These are phyloP conservation scores for Probaryconus sp. DNA, from an alignment of 1,140 invertebrate genomes.

Conservation along the genomic window DNA sequence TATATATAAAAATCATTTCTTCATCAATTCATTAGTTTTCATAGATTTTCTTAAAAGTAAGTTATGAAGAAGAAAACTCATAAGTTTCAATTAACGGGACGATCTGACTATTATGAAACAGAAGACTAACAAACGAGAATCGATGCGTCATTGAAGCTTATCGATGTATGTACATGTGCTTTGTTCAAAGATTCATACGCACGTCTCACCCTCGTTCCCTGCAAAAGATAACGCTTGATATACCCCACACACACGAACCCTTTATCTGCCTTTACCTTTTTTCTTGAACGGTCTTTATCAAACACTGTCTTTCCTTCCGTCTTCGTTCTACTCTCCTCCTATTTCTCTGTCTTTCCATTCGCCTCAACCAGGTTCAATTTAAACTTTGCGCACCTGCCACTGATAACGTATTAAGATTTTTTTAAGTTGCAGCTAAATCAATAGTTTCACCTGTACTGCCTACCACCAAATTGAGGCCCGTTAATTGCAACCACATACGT, in stretches of 20 bases:
- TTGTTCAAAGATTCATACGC: conserved; percentile 74
- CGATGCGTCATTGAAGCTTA: conserved; percentile 71
- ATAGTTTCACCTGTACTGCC: conserved; percentile 64
- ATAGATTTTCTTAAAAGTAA: too few species aligned
- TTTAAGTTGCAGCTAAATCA: conserved; percentile 74
- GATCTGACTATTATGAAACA: background rate
- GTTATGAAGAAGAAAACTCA: background rate
- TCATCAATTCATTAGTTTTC: too few species aligned
- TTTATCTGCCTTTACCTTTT: conserved; percentile 59
- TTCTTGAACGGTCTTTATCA: conserved; percentile 52
- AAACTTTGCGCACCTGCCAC: conserved; percentile 74
- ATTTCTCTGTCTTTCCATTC: conserved; percentile 60
- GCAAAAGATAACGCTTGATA: conserved; percentile 67
- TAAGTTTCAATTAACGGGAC: background rate
- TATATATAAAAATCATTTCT: too few species aligned
- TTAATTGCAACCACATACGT: conserved; percentile 60
- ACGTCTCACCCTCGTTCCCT: conserved; percentile 61
- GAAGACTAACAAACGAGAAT: conserved; percentile 21
- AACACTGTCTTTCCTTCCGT: conserved; percentile 62
- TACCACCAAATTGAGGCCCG: conserved; percentile 64
- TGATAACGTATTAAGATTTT: conserved; percentile 77
- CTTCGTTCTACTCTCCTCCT: conserved; percentile 42
- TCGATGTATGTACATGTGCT: conserved; percentile 74
- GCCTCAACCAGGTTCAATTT: conserved; percentile 73
- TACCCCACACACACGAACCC: conserved; percentile 70